Conservation (phyloP, 2,797 vertebrate genomes). For the Antrozous pallidus region DNA sequence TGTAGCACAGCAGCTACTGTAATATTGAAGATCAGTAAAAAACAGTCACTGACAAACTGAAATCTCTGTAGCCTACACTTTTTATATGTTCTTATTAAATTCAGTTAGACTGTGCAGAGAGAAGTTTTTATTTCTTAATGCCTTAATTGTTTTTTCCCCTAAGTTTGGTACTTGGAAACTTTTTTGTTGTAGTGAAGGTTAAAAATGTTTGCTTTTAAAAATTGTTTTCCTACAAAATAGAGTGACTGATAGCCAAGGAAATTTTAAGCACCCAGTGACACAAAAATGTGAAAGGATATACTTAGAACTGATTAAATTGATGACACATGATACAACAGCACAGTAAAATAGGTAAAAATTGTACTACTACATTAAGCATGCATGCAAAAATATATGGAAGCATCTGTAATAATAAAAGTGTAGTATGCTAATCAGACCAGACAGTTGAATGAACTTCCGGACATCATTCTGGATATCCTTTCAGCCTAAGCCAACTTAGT, state of each 20-base stretch:
- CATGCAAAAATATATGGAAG: background rate
- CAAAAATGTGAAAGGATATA: background rate
- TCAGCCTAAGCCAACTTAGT: fast-evolving
- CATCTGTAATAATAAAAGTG: no score
- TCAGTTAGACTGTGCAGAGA: background rate
- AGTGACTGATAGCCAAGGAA: background rate
- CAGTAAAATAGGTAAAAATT: background rate
- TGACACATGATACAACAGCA: background rate
- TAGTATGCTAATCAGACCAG: no score
- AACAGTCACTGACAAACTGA: background rate
- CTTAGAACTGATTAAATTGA: background rate
- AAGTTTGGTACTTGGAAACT: background rate
- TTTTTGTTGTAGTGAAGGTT: constrained; percentile 21
- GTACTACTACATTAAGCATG: background rate
- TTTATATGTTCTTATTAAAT: constrained; percentile 14
- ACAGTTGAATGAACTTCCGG: no score
- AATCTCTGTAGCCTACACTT: background rate
- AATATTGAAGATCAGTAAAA: background rate
- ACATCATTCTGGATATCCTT: no score
- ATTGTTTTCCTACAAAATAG: background rate
- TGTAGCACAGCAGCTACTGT: background rate
- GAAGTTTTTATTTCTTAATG: constrained; percentile 11
- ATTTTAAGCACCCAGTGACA: background rate
- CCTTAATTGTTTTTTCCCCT: background rate
- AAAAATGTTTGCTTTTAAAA: background rate